Evolutionary conservation across 2,797 vertebrate species (phyloP).

Genomic region (Pangasius djambal): DNA sequence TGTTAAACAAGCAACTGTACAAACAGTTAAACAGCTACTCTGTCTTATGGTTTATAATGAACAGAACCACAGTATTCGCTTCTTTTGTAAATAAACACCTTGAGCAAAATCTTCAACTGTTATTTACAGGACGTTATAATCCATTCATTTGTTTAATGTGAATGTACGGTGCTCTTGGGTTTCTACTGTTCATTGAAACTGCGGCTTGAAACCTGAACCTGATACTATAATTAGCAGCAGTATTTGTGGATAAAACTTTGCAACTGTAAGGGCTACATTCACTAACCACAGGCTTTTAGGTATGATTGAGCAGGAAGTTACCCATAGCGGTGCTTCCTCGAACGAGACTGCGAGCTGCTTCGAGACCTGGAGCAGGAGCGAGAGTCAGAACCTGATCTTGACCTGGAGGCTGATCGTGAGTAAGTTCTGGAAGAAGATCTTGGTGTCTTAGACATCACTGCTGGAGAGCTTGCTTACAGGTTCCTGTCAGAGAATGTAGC

Average conservation of each 20-base stretch:
- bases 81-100: background rate
- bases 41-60: background rate
- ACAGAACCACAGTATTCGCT: background rate
- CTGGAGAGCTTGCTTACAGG: slow-evolving; percentile 57
- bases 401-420: slow-evolving; percentile 86
- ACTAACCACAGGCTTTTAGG: background rate
- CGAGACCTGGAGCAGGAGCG: slow-evolving; percentile 87
- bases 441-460: slow-evolving; percentile 90
- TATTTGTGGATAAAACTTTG: background rate
- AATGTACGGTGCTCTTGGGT: background rate
- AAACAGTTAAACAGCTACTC: background rate
- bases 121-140: background rate
- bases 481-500: slow-evolving; percentile 47
- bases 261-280: background rate
- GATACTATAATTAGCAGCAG: background rate
- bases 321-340: slow-evolving; percentile 91
- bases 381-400: slow-evolving; percentile 84
- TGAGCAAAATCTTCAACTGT: background rate
- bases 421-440: slow-evolving; percentile 91
- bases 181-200: background rate
- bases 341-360: slow-evolving; percentile 84
- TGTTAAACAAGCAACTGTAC: no score
- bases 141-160: background rate
- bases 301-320: slow-evolving; percentile 61
- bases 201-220: background rate